Conservation (phyloP, 1,140 invertebrate genomes). For the Bombus difficillimus region DNA sequence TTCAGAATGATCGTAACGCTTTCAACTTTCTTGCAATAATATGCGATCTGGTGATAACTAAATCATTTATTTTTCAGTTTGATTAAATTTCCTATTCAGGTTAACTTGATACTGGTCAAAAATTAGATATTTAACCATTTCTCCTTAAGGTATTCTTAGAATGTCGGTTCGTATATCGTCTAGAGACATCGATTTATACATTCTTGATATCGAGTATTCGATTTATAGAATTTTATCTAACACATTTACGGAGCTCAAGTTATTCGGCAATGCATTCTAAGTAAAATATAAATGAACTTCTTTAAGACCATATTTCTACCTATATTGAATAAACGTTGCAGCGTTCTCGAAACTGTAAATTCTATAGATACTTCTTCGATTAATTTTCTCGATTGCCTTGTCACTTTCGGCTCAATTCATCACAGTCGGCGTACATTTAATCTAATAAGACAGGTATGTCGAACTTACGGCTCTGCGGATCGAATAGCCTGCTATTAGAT, state of each 20-base stretch:
- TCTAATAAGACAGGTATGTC: constrained; percentile 40
- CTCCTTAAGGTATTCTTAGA: too few relatives aligned
- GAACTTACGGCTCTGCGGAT: constrained; percentile 30
- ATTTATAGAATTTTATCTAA: not conserved
- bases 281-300: not conserved
- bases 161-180: too few relatives aligned
- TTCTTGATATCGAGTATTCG: not conserved
- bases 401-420: not conserved
- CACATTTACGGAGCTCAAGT: too few relatives aligned
- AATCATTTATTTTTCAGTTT: too few relatives aligned
- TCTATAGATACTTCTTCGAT: not conserved
- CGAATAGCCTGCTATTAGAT: constrained; percentile 43
- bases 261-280: not conserved
- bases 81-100: too few relatives aligned
- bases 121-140: too few relatives aligned
- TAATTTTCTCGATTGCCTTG: constrained; percentile 6
- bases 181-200: not conserved
- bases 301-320: not conserved
- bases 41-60: too few relatives aligned
- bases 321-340: not conserved
- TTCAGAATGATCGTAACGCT: too few relatives aligned
- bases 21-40: too few relatives aligned
- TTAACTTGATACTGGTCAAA: too few relatives aligned
- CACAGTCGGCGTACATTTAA: not conserved
- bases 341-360: not conserved